These are phyloP conservation scores for Charina bottae DNA, from an alignment of 2,113 vertebrate genomes.

Conservation along the genomic window DNA sequence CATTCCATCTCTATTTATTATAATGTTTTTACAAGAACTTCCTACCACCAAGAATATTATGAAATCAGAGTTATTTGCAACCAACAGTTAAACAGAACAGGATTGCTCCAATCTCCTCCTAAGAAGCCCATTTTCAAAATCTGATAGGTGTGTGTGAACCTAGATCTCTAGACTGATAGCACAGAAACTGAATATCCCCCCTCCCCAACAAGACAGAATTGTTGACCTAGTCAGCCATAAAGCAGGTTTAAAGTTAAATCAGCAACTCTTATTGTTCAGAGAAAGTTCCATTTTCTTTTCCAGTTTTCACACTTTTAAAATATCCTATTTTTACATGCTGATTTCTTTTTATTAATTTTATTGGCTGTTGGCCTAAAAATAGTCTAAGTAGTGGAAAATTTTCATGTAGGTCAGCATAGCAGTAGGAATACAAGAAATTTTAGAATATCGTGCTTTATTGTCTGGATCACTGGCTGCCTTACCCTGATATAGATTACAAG, in stretches of 20 bases:
- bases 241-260: conserved; percentile 38
- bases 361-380: not conserved
- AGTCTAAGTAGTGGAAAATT: not conserved
- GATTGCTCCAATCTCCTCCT: no score
- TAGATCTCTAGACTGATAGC: not conserved
- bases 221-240: conserved; percentile 40
- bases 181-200: not conserved
- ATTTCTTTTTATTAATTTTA: conserved; percentile 64
- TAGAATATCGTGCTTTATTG: conserved; percentile 24
- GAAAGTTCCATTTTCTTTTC: not conserved
- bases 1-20: not conserved
- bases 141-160: not conserved
- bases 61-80: not conserved
- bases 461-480: conserved; percentile 51
- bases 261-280: conserved; percentile 18
- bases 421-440: no score
- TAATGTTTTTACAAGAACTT: not conserved
- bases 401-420: not conserved
- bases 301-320: conserved; percentile 45
- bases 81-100: not conserved
- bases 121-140: not conserved
- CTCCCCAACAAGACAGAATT: conserved; percentile 27
- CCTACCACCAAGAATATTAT: not conserved
- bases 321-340: conserved; percentile 58
- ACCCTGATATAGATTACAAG: conserved; percentile 50